Evolutionary conservation across 2,888 invertebrate species (phyloP).

Genomic region (Noctua comes): DNA sequence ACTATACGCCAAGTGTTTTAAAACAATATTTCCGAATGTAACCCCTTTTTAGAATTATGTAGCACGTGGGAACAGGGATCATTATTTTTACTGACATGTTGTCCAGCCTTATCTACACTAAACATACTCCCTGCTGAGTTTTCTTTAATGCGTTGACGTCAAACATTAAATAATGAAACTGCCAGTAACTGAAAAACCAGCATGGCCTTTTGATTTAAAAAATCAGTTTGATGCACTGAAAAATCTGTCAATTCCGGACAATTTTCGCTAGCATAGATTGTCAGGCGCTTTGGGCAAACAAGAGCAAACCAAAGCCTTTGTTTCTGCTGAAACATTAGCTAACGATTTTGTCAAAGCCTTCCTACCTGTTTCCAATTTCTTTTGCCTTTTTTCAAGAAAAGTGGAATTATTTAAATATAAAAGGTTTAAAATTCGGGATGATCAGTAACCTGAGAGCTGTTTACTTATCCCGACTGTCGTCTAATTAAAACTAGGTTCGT

Average conservation of each 20-base stretch:
- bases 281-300: not conserved
- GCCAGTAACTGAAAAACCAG: not conserved
- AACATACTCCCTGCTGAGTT: conserved; percentile 2
- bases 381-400: conserved; percentile 1
- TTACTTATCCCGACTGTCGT: not conserved
- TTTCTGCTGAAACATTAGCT: not conserved
- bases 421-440: not conserved
- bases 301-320: not conserved
- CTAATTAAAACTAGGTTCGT: not conserved
- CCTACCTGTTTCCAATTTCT: not conserved
- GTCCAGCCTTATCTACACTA: conserved; percentile 7
- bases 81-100: conserved; percentile 22
- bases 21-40: not conserved
- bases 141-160: conserved; percentile 1
- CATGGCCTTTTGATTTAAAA: not conserved
- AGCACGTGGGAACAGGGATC: conserved; percentile 15
- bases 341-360: not conserved
- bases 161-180: conserved; percentile 1
- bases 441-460: not conserved
- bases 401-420: not conserved
- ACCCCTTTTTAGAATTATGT: conserved; percentile 22
- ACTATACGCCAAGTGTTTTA: not conserved
- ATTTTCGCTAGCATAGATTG: not conserved
- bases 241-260: not conserved
- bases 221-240: not conserved